Evolutionary conservation across 2,113 vertebrate species (phyloP).

Genomic region (Chlamydotis undulata): DNA sequence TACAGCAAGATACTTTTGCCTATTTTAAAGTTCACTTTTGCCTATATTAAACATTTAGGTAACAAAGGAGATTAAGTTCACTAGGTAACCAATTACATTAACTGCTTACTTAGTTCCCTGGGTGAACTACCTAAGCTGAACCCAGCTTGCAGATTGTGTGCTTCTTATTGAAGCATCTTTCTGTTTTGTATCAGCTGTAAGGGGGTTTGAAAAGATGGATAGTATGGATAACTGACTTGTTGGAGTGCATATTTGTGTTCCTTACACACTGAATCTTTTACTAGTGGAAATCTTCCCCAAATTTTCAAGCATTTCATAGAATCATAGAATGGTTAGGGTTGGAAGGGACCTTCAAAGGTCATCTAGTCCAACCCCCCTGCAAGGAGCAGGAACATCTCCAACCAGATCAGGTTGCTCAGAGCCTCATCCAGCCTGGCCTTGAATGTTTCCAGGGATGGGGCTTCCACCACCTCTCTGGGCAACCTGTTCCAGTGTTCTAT

Average conservation of each 20-base stretch:
- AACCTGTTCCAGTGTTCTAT: too few relatives aligned
- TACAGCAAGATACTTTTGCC: fast-evolving
- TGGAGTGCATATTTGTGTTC: background rate
- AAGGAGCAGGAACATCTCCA: too few relatives aligned
- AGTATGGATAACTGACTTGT: background rate
- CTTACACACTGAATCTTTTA: background rate
- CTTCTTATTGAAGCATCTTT: background rate
- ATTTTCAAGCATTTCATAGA: background rate
- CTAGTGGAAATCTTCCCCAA: background rate
- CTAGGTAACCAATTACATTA: background rate
- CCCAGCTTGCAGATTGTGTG: background rate
- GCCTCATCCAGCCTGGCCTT: too few relatives aligned
- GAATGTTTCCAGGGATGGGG: too few relatives aligned
- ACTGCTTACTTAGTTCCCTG: background rate
- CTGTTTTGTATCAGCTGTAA: background rate
- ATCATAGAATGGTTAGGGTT: too few relatives aligned
- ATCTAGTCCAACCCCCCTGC: too few relatives aligned
- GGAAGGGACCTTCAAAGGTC: too few relatives aligned
- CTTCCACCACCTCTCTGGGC: too few relatives aligned
- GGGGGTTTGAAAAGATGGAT: background rate
- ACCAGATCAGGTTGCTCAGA: too few relatives aligned
- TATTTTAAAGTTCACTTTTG: background rate
- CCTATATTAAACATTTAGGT: background rate
- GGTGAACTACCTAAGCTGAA: background rate
- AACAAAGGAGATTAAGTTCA: background rate